Evolutionary conservation across 2,797 vertebrate species (phyloP).

Genomic region (Paramormyrops hopkinsi): DNA sequence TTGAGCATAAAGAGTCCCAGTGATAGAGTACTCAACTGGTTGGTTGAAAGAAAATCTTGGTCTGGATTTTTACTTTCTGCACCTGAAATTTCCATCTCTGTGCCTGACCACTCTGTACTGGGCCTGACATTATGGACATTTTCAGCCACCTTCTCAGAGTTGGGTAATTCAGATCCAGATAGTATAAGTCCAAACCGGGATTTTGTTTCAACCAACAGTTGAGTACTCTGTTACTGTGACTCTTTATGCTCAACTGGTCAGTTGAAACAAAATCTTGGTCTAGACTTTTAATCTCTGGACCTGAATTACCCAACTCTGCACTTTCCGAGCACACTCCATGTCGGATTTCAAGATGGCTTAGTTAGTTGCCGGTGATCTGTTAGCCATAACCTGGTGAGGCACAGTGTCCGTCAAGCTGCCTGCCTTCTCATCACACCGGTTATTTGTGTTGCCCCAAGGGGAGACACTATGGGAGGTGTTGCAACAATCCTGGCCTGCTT

Average conservation of each 20-base stretch:
- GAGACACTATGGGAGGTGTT: background rate
- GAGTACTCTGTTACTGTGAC: background rate
- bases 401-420: background rate
- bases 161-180: background rate
- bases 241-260: background rate
- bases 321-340: background rate
- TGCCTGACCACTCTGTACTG: background rate
- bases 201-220: background rate
- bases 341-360: background rate
- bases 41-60: background rate
- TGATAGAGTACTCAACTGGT: background rate
- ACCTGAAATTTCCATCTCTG: background rate
- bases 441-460: slow-evolving; percentile 14
- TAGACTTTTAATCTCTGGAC: background rate
- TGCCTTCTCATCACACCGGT: background rate
- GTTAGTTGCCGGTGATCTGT: slow-evolving; percentile 11
- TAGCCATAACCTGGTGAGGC: slow-evolving; percentile 21
- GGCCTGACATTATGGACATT: background rate
- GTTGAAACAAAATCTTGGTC: background rate
- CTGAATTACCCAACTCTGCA: background rate
- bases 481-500: background rate
- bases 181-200: background rate
- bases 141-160: background rate
- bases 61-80: background rate
- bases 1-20: background rate